phyloP scores from a whole-genome alignment of 2,888 invertebrate species.

The Oxystoma pomonae region DNA sequence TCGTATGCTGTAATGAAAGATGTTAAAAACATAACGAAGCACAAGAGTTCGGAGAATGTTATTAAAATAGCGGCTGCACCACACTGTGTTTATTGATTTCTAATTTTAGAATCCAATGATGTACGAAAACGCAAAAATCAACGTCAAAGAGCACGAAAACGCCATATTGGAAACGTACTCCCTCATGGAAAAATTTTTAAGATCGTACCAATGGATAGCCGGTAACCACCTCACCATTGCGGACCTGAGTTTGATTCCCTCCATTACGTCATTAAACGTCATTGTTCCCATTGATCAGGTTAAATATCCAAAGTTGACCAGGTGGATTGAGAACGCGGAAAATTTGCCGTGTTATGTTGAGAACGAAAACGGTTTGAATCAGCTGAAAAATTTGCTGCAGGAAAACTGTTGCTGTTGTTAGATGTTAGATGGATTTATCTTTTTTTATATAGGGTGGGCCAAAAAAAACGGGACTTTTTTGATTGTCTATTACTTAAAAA shows the following conservation, averaged over 20 bases:
- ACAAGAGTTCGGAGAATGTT: too few species aligned
- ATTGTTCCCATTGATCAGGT: constrained; percentile 24
- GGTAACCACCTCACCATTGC: constrained; percentile 44
- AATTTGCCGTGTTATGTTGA: constrained; percentile 34
- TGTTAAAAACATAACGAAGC: too few species aligned
- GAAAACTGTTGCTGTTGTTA: constrained; percentile 18
- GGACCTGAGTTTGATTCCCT: constrained; percentile 39
- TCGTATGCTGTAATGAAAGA: too few species aligned
- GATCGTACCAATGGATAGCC: constrained; percentile 50
- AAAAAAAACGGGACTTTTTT: too few species aligned
- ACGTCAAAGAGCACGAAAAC: constrained; percentile 32
- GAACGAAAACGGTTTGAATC: constrained; percentile 24
- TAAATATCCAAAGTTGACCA: constrained; percentile 29
- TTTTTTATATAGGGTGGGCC: too few species aligned
- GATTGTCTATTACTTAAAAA: too few species aligned
- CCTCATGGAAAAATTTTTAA: constrained; percentile 50
- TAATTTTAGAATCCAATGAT: constrained; percentile 22
- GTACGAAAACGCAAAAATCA: constrained; percentile 16
- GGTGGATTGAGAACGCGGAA: constrained; percentile 43
- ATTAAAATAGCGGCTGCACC: too few species aligned
- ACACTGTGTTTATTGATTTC: too few species aligned
- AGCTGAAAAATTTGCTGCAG: constrained; percentile 16
- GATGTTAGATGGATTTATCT: too few species aligned
- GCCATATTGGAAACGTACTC: constrained; percentile 48
- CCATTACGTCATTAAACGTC: constrained; percentile 47